Percentiles rank a stretch among this genome's conserved stretches.
Conservation (phyloP, 64 coral and sea anemone species). For the Acropora tenuis region DNA sequence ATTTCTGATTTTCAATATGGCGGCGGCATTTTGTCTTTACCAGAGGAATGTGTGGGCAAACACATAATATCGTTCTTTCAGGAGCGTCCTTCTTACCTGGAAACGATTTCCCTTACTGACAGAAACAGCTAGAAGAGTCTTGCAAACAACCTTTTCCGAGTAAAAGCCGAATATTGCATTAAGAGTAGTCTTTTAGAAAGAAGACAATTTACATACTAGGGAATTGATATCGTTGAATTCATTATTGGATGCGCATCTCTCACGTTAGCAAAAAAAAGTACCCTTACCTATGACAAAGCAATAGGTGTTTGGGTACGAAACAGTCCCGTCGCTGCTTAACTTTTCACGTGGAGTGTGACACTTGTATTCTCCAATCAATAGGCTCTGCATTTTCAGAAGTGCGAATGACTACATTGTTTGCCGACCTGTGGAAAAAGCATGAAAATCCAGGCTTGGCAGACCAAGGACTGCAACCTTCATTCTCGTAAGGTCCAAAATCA, state of each 20-base stretch:
- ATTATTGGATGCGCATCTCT: not conserved
- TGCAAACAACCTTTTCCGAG: conserved; percentile 16
- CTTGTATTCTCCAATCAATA: not conserved
- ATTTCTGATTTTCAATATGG: not conserved
- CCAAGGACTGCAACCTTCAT: not conserved
- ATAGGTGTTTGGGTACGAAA: conserved; percentile 10
- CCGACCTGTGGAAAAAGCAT: conserved; percentile 32
- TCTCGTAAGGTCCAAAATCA: not conserved
- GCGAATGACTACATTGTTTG: conserved; percentile 25
- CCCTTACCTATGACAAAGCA: conserved; percentile 18
- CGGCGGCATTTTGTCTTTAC: conserved; percentile 41
- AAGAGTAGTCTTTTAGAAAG: conserved; percentile 11
- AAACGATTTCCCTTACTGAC: conserved; percentile 44
- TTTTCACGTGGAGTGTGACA: conserved; percentile 24
- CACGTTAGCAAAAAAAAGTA: not conserved
- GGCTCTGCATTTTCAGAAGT: not conserved
- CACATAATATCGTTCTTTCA: conserved; percentile 39
- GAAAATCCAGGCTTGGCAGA: conserved; percentile 35
- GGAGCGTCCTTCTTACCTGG: conserved; percentile 57
- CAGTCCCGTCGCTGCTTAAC: conserved; percentile 23
- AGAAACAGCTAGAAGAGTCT: not conserved
- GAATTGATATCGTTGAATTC: not conserved
- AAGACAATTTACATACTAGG: not conserved
- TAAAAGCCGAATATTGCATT: conserved; percentile 62
- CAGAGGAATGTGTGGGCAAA: conserved; percentile 37